Conservation (phyloP, 2,113 vertebrate genomes). For the Spilogale gracilis region DNA sequence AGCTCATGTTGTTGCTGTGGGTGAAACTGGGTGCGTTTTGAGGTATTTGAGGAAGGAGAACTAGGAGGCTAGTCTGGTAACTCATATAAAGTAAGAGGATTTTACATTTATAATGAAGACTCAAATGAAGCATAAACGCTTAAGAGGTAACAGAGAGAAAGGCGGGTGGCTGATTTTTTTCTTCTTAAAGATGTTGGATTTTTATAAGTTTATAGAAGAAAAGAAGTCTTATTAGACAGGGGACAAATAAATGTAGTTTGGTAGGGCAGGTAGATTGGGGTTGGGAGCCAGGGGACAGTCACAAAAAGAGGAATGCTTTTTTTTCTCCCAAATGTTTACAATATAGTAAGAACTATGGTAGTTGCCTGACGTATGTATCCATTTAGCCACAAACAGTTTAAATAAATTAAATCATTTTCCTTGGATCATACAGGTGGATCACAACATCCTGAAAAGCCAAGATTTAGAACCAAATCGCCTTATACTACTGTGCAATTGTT, state of each 20-base stretch:
- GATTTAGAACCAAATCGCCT: neutral
- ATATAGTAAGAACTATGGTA: neutral
- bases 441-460: neutral
- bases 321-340: neutral
- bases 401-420: neutral
- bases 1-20: neutral
- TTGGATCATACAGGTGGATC: neutral
- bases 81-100: neutral
- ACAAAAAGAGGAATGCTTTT: neutral
- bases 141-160: neutral
- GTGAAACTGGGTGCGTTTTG: neutral
- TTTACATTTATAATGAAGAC: constrained; percentile 3
- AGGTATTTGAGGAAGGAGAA: neutral
- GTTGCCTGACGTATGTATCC: neutral
- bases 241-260: neutral
- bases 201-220: constrained; percentile 6
- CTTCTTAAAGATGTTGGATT: neutral
- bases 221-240: neutral
- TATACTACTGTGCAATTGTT: neutral
- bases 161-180: neutral
- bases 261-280: neutral
- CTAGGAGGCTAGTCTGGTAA: neutral
- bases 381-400: neutral
- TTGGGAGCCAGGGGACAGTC: neutral
- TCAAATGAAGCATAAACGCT: neutral